Percentiles rank a stretch among this genome's conserved stretches.
phyloP scores from a whole-genome alignment of 1,140 invertebrate genomes.

The Sminthurides bifidus region DNA sequence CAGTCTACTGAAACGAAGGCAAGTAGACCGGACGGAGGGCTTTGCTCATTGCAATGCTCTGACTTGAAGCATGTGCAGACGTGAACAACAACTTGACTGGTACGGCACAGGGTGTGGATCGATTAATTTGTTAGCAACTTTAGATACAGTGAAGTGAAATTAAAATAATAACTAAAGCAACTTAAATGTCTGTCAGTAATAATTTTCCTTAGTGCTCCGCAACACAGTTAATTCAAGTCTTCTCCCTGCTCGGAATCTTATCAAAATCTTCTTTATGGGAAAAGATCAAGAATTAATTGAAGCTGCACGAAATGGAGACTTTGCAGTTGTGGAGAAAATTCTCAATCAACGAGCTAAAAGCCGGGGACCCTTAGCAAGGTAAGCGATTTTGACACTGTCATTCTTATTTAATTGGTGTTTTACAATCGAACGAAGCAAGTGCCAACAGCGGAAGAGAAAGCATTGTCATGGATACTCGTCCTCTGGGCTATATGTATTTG shows the following conservation, averaged over 20 bases:
- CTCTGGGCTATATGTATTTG: too few species aligned
- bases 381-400: too few species aligned
- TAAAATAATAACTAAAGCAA: not conserved
- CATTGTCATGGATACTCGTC: too few species aligned
- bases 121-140: not conserved
- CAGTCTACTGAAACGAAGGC: too few species aligned
- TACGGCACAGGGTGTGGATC: conserved; percentile 23
- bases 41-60: not conserved
- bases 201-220: too few species aligned
- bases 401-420: too few species aligned
- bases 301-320: conserved; percentile 82
- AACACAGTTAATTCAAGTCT: too few species aligned
- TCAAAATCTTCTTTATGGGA: too few species aligned
- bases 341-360: conserved; percentile 75
- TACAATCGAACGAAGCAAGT: too few species aligned
- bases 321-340: conserved; percentile 77
- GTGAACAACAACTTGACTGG: conserved; percentile 1
- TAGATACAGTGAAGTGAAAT: not conserved
- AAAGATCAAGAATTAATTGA: conserved; percentile 93
- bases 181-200: not conserved
- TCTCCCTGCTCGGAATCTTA: too few species aligned
- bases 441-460: too few species aligned
- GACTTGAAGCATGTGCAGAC: conserved; percentile 18
- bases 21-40: not conserved
- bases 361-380: conserved; percentile 85